These are phyloP conservation scores for Agrochola lychnidis DNA, from an alignment of 2,888 invertebrate species.

Conservation along the genomic window DNA sequence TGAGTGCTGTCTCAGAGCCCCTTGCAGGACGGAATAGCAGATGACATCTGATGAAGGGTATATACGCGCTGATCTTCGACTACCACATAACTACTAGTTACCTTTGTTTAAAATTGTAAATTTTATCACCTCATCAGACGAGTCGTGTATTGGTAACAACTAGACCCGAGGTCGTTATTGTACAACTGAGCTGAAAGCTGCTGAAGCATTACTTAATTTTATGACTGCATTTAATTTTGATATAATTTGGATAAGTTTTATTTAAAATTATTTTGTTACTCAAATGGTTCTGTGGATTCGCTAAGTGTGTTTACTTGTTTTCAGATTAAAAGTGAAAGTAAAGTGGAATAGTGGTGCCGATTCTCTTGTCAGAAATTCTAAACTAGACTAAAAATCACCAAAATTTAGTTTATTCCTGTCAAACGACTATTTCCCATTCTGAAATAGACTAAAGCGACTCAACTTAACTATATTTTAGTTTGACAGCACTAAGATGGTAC, in stretches of 20 bases:
- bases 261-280: conserved; percentile 81
- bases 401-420: too few relatives aligned
- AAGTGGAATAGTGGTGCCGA: background rate
- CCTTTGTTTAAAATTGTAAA: conserved; percentile 50
- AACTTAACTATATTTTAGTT: too few relatives aligned
- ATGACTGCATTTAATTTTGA: conserved; percentile 80
- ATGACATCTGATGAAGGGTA: conserved; percentile 35
- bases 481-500: too few relatives aligned
- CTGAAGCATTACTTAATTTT: conserved; percentile 84
- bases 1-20: conserved; percentile 39
- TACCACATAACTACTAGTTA: conserved; percentile 51
- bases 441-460: too few relatives aligned
- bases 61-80: conserved; percentile 39
- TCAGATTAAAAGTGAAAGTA: conserved; percentile 34
- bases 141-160: conserved; percentile 54
- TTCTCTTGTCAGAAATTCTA: too few relatives aligned
- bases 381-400: too few relatives aligned
- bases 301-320: conserved; percentile 70
- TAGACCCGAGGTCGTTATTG: conserved; percentile 69
- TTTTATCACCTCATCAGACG: conserved; percentile 38
- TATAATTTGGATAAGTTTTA: conserved; percentile 81
- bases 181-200: conserved; percentile 84
- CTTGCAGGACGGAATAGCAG: conserved; percentile 19
- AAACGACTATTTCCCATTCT: too few relatives aligned
- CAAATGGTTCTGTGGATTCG: conserved; percentile 75